Evolutionary conservation across 2,113 vertebrate genomes (phyloP).

Genomic region (Lophochroa leadbeateri): DNA sequence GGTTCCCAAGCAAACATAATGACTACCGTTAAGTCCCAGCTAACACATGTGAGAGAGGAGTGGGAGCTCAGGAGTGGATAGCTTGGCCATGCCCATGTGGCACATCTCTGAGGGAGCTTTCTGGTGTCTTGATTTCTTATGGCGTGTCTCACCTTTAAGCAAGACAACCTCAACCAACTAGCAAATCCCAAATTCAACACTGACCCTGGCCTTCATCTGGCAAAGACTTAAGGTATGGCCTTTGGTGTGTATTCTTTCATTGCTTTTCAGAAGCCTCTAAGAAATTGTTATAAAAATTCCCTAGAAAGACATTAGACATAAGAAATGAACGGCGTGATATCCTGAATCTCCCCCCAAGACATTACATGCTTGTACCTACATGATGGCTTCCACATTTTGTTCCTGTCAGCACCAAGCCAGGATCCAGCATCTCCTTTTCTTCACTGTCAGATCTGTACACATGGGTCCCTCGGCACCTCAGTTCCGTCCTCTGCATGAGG

Average conservation of each 20-base stretch:
- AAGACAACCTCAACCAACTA: not conserved
- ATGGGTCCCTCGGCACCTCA: constrained; percentile 89
- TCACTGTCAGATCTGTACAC: constrained; percentile 82
- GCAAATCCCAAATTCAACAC: not conserved
- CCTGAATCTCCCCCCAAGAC: not conserved
- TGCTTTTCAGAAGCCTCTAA: not conserved
- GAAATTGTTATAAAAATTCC: not conserved
- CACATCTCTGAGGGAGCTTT: not conserved
- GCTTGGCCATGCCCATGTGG: not conserved
- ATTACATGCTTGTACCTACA: constrained; percentile 67
- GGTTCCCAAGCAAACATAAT: not conserved
- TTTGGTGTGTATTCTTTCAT: not conserved
- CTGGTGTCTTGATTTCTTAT: not conserved
- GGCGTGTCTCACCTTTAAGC: not conserved
- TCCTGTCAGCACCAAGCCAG: constrained; percentile 92
- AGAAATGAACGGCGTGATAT: not conserved
- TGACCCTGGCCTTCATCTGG: not conserved
- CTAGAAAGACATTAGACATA: not conserved
- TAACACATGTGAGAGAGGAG: not conserved
- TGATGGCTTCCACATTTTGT: constrained; percentile 92
- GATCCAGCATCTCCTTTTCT: constrained; percentile 91
- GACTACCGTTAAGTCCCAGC: not conserved
- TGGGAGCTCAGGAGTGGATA: not conserved
- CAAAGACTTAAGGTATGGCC: not conserved
- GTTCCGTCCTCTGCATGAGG: constrained; percentile 39